Base-by-base conservation (phyloP, 2,888 invertebrate genomes). In the Anticlea derivata region DNA sequence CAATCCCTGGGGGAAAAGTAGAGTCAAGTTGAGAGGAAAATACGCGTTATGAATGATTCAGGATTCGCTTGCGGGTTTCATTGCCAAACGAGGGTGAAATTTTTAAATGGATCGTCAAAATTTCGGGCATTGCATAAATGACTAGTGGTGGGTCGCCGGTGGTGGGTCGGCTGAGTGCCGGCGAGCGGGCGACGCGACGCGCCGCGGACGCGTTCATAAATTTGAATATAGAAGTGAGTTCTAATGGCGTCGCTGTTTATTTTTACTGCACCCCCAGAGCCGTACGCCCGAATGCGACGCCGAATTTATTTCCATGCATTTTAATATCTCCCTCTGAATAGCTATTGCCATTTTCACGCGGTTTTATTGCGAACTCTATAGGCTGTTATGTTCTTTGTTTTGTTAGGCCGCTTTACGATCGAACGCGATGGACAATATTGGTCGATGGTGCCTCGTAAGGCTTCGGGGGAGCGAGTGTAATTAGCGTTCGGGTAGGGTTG, bases 221-320 rank as follows among this genome's bases (percentile, higher is more conserved):
- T 90, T 90, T 84, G 87, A 91, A 91, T 91, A 92, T 92, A 91
- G 91, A 92, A 92, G 92, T 92, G 92, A 86, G 87, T 89, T 87
- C 85, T 91, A 89, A 92, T 91, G 86, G 87, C 86, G 84, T 81
- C 85, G 83, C 87, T 91, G 92, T 92, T 92, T 92, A 92, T 91
- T 91, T 91, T 91, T 86, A 89, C 86, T 88, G 89, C 87, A 90
- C 87, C 90, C 90, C 89, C 86, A 81, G 46, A 52, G 82, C 83
- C 75, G 83, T 78, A 83, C 80, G 88, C 80, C 84, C 91, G 91
- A 92, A 92, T 92, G 91, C 91, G 91, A 90, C 89, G 91, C 91
- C 89, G 89, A 91, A 91, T 88, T 89, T 90, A 90, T 90, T 89
- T 86, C 87, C 89, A 90, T 89, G 89, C 89, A 90, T 90, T 90